A percentile compares a stretch with the other conserved stretches of the same genome.
These are phyloP conservation scores for Drymodes brunneopygia DNA, from an alignment of 2,113 vertebrate genomes.

Conservation along the genomic window DNA sequence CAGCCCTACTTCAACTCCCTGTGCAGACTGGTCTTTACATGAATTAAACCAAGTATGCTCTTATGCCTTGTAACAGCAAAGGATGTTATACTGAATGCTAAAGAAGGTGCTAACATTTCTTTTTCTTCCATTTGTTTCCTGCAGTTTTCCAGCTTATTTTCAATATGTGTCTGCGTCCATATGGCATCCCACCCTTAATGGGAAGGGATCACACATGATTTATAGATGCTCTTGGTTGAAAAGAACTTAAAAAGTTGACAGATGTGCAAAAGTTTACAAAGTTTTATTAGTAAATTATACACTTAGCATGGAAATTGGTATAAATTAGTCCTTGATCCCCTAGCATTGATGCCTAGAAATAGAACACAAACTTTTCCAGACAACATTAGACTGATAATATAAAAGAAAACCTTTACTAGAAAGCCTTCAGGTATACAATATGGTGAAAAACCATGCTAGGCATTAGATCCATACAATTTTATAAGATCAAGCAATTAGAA, in stretches of 20 bases:
- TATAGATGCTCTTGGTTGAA: neutral
- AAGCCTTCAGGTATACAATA: neutral
- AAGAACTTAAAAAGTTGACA: neutral
- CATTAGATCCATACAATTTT: neutral
- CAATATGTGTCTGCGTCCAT: neutral
- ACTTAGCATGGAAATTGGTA: neutral
- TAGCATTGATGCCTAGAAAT: neutral
- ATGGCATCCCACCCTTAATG: neutral
- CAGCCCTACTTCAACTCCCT: neutral
- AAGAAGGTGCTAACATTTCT: neutral
- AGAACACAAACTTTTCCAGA: neutral
- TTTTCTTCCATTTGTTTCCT: neutral
- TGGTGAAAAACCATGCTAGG: rapidly evolving
- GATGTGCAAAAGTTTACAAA: neutral
- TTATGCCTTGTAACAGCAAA: neutral
- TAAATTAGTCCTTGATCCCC: neutral
- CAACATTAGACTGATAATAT: neutral
- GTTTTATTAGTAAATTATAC: neutral
- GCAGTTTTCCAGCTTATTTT: neutral
- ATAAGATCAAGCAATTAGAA: neutral
- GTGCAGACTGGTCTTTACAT: neutral
- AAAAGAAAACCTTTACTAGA: neutral
- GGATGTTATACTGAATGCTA: neutral
- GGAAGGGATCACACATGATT: neutral
- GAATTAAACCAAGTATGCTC: neutral